Conservation (phyloP, 2,888 invertebrate species). For the Hirtodrosophila histrioides region DNA sequence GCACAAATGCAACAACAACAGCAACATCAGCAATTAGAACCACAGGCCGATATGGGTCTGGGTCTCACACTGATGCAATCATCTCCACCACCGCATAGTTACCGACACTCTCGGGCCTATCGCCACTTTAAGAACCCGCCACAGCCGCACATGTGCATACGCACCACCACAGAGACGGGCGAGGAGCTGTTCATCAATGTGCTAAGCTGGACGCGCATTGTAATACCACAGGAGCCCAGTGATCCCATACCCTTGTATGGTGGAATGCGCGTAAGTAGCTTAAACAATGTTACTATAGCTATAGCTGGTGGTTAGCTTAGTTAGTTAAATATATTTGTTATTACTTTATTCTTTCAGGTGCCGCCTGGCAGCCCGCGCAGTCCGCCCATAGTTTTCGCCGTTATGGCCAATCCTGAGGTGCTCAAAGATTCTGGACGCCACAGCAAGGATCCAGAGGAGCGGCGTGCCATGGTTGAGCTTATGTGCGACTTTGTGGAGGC, state of each 20-base stretch:
- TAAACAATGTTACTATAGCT: too few species aligned
- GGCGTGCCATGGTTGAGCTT: slow-evolving; percentile 88
- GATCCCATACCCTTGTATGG: slow-evolving; percentile 90
- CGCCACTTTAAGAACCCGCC: slow-evolving; percentile 90
- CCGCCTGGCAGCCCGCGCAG: slow-evolving; percentile 87
- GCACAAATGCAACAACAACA: slow-evolving; percentile 37
- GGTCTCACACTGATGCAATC: slow-evolving; percentile 80
- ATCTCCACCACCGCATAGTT: slow-evolving; percentile 86
- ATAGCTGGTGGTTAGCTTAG: too few species aligned
- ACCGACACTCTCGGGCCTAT: slow-evolving; percentile 87
- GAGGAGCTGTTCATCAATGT: slow-evolving; percentile 88
- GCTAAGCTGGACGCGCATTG: slow-evolving; percentile 90
- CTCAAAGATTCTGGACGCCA: slow-evolving; percentile 89
- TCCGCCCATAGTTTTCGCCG: slow-evolving; percentile 88
- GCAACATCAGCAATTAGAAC: slow-evolving; percentile 28
- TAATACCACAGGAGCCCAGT: slow-evolving; percentile 87
- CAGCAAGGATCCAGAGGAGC: slow-evolving; percentile 88
- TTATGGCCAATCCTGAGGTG: slow-evolving; percentile 90
- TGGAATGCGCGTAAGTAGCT: slow-evolving; percentile 88
- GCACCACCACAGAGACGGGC: slow-evolving; percentile 85
- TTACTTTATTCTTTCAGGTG: slow-evolving; percentile 83
- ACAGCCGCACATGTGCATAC: slow-evolving; percentile 91
- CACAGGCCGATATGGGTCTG: slow-evolving; percentile 59
- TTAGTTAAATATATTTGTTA: not conserved
- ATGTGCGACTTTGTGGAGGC: slow-evolving; percentile 90